Percentiles rank a stretch among this genome's conserved stretches.
Conservation (phyloP, 1,140 invertebrate species). For the Micrasema minimum region DNA sequence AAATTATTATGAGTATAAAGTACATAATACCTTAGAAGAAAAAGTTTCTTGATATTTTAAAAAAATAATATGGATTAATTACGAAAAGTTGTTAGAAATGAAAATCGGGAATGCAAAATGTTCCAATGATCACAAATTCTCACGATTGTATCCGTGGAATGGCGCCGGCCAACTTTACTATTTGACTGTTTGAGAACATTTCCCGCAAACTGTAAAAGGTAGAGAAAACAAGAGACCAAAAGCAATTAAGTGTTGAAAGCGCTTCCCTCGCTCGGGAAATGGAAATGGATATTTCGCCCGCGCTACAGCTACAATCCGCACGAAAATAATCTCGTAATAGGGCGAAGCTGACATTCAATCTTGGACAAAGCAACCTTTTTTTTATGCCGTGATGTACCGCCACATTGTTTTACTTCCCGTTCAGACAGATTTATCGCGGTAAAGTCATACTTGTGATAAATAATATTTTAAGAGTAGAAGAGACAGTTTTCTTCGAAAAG, state of each 20-base stretch:
- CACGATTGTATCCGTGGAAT: constrained; percentile 26
- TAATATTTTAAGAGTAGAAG: no score
- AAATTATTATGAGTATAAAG: no score
- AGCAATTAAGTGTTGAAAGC: constrained; percentile 37
- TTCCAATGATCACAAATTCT: neutral
- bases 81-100: no score
- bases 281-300: constrained; percentile 32
- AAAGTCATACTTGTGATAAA: no score
- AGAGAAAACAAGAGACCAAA: constrained; percentile 34
- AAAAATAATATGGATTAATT: no score
- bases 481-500: no score
- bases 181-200: constrained; percentile 30
- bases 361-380: neutral
- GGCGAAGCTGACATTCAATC: neutral
- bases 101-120: no score
- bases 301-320: neutral
- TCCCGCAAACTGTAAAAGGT: constrained; percentile 25
- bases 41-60: no score
- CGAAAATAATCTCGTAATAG: constrained; percentile 25
- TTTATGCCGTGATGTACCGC: neutral
- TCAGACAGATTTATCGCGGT: no score
- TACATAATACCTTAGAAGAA: no score
- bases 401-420: no score
- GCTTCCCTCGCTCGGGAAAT: constrained; percentile 30
- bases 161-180: neutral